phyloP scores from a whole-genome alignment of 1,140 invertebrate species.

The Drosophila melanogaster region Release_6_plus_ISO1_MT NT_033779.5:8519501-8520000 shows the following conservation, averaged over 20 bases:
- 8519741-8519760: constrained; percentile 87
- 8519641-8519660: not conserved
- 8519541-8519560: not conserved
- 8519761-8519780: constrained; percentile 89
- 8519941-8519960: constrained; percentile 88
- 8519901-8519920: constrained; percentile 90
- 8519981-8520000: constrained; percentile 33
- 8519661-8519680: not conserved
- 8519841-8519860: too few species aligned
- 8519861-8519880: constrained; percentile 89
- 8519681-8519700: not conserved
- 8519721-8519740: constrained; percentile 85
- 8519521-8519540: too few species aligned
- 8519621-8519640: not conserved
- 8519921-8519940: constrained; percentile 90
- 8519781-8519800: constrained; percentile 89
- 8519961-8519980: constrained; percentile 85
- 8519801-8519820: not conserved
- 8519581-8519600: not conserved
- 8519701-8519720: constrained; percentile 6
- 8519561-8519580: not conserved
- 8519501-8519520: too few species aligned
- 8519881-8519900: constrained; percentile 90
- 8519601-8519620: not conserved
- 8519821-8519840: too few species aligned